Evolutionary conservation across 2,113 vertebrate species (phyloP).

Genomic region (Xiphophorus maculatus): DNA sequence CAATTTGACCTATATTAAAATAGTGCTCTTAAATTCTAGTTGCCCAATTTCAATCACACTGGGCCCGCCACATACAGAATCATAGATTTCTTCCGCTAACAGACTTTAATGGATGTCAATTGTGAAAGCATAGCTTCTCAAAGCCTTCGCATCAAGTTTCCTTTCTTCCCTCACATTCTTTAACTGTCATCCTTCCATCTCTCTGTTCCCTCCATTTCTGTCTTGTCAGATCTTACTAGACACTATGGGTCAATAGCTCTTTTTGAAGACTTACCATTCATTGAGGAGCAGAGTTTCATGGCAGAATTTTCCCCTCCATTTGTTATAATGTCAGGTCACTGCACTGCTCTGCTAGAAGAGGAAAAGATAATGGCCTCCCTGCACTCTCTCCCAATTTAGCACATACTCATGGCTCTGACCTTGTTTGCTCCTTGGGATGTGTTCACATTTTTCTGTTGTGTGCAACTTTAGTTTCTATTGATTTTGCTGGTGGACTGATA

Average conservation of each 20-base stretch:
- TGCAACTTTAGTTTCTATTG: constrained; percentile 37
- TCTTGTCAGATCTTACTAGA: constrained; percentile 89
- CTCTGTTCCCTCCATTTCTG: constrained; percentile 84
- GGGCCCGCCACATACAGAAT: neutral
- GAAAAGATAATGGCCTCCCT: constrained; percentile 87
- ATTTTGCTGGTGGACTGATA: constrained; percentile 11
- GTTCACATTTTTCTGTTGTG: constrained; percentile 74
- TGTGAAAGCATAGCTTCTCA: constrained; percentile 79
- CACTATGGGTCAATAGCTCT: constrained; percentile 89
- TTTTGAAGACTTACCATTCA: constrained; percentile 86
- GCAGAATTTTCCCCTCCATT: constrained; percentile 95
- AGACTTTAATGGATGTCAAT: neutral
- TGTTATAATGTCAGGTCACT: constrained; percentile 92
- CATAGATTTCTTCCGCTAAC: neutral
- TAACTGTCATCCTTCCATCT: constrained; percentile 76
- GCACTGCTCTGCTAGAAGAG: constrained; percentile 82
- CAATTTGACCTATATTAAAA: too few relatives aligned
- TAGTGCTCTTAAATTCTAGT: too few relatives aligned
- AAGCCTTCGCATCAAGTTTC: constrained; percentile 75
- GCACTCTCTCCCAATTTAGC: constrained; percentile 85
- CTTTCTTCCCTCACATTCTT: constrained; percentile 73
- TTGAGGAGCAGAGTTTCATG: constrained; percentile 81
- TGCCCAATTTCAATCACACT: too few relatives aligned
- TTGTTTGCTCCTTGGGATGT: constrained; percentile 83
- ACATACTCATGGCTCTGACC: constrained; percentile 92